Evolutionary conservation across 1,140 invertebrate species (phyloP), one percentile per base, ranked within the genome.

Genomic region (Asobara japonica): DNA sequence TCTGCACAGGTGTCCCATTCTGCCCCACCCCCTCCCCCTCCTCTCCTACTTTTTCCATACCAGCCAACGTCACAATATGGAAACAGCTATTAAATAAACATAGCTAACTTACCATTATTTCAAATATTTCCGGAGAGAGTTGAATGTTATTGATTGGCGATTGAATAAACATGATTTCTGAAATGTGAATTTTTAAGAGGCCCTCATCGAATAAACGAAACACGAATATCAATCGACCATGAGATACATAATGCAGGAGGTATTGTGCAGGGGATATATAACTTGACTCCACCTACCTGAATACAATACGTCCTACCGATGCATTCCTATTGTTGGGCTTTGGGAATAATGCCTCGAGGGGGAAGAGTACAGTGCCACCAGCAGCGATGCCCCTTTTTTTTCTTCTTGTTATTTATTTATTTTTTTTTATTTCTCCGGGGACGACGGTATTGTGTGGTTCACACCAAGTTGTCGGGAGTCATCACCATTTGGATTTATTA

Each of bases 181-280:
- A 62, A 30, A 45, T 68, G 36, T 30, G 25, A 64, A 41, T 25
- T 25, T 41, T 36, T 61, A 56, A 33, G 27, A 61, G 16, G 27
- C 27, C 33, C 51, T 56, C 31, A 27, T 56, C 22, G 36, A 61
- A 62, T 51, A 60, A 69, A 69, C 29, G 36, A 71, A 41, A 62
- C 67, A 69, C 66, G 41, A 69, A 62, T 68, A 65, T 48, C 60
- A 69, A 65, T 36, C 41, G 22, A 76, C 75, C 77, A 75, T 76
- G 76, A 80, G 77, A 86, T 86, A 83, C 81, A 86, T 86, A 84
- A 86, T 86, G 82, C 84, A 85, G 77, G 33, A 83, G 82, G 83
- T 79, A 84, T 84, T 84, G 82, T 85, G 76, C 74, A 25, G n/a
- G 31, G 29, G 45, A 56, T 13, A 56, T 56, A 56, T 31, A 29